These are phyloP conservation scores for Julus scanicus DNA, from an alignment of 2,888 invertebrate species.

Conservation along the genomic window DNA sequence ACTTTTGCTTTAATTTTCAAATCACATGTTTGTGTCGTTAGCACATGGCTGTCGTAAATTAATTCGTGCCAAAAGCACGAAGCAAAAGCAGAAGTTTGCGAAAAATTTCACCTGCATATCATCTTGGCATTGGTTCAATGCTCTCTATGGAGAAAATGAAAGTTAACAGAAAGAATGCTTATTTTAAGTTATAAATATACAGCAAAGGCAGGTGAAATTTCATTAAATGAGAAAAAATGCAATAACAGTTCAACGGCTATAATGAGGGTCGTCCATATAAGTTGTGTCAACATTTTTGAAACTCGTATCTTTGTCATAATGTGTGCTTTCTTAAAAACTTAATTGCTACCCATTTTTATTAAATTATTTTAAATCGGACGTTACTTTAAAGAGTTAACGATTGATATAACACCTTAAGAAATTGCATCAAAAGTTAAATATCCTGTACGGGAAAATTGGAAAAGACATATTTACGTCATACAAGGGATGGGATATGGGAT, in stretches of 20 bases:
- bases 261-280: no score
- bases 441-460: neutral
- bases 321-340: no score
- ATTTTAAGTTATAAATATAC: neutral
- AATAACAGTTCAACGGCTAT: neutral
- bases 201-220: neutral
- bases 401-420: neutral
- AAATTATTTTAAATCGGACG: neutral
- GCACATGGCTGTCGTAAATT: neutral
- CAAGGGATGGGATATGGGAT: neutral
- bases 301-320: no score
- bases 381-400: neutral
- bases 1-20: neutral
- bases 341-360: neutral
- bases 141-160: neutral
- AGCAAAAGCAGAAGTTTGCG: slow-evolving; percentile 7
- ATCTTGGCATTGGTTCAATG: neutral
- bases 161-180: neutral
- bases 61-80: neutral
- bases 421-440: neutral
- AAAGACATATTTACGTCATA: neutral
- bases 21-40: neutral
- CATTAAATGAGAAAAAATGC: neutral
- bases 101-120: neutral
- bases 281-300: no score